These are phyloP conservation scores for Lepeophtheirus nordmannii DNA, from an alignment of 2,888 invertebrate genomes.

Conservation along the genomic window DNA sequence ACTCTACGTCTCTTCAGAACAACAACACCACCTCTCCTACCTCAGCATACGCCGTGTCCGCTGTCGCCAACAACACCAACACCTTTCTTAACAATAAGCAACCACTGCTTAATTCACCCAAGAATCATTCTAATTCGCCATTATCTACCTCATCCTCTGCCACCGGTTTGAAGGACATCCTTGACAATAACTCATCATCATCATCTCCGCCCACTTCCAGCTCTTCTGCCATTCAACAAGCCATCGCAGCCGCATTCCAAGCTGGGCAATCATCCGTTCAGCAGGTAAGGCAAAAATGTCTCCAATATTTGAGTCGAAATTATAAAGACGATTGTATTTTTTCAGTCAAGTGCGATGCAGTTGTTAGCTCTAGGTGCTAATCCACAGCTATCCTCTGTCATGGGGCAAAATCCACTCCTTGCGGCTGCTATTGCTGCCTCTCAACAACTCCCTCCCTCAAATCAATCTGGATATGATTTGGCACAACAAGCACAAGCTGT, in stretches of 20 bases:
- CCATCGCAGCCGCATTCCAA: neutral
- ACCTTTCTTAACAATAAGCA: too few species aligned
- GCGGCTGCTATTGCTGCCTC: constrained; percentile 7
- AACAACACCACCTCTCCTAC: too few species aligned
- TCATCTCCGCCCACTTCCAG: neutral
- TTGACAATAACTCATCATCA: too few species aligned
- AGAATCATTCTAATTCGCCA: neutral
- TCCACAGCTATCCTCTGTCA: constrained; percentile 4
- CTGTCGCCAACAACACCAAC: too few species aligned
- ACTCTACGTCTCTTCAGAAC: too few species aligned
- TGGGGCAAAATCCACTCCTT: constrained; percentile 9
- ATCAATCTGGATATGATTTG: constrained; percentile 5
- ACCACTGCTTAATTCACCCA: too few species aligned
- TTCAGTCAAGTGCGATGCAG: constrained; percentile 1
- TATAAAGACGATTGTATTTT: neutral
- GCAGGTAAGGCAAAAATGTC: constrained; percentile 2
- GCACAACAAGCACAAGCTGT: constrained; percentile 21
- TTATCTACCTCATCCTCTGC: constrained; percentile 1
- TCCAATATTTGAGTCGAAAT: neutral
- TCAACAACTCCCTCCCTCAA: constrained; percentile 6
- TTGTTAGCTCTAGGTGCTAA: neutral
- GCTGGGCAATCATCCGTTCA: constrained; percentile 2
- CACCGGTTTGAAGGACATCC: neutral
- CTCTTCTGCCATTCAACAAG: neutral
- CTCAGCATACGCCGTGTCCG: too few species aligned